A percentile compares a stretch with the other conserved stretches of the same genome.
Conservation (phyloP, 2,888 invertebrate species). For the Orchestes rusci region DNA sequence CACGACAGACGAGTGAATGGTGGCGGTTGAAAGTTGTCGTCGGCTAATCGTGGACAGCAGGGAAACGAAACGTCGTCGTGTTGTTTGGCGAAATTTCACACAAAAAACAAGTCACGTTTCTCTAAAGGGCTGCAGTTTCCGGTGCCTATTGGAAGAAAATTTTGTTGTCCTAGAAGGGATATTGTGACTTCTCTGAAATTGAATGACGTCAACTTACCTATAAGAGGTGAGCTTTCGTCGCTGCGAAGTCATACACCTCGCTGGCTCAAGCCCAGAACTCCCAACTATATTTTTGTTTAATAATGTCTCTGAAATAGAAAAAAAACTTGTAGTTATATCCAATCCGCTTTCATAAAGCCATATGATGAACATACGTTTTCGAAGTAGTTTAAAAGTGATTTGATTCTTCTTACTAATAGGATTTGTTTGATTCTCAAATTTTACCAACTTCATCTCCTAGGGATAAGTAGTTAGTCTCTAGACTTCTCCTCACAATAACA, state of each 20-base stretch:
- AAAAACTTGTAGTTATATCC: conserved; percentile 1
- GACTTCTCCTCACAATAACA: too few species aligned
- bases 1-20: conserved; percentile 12
- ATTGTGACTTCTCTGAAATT: not conserved
- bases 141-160: conserved; percentile 96
- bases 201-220: conserved; percentile 50
- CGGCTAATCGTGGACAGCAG: conserved; percentile 11
- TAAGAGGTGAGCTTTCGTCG: conserved; percentile 69
- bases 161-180: conserved; percentile 73
- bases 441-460: too few species aligned
- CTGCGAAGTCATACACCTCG: conserved; percentile 89
- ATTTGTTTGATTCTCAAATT: too few species aligned
- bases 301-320: conserved; percentile 76
- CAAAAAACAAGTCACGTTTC: conserved; percentile 90
- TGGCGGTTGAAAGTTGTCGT: conserved; percentile 17
- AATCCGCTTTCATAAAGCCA: too few species aligned
- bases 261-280: conserved; percentile 62
- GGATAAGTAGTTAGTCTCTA: too few species aligned
- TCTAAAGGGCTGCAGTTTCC: conserved; percentile 94
- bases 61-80: conserved; percentile 23
- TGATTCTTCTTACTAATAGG: too few species aligned
- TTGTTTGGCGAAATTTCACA: too few species aligned
- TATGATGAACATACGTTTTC: too few species aligned
- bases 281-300: conserved; percentile 85
- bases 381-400: too few species aligned